Base-by-base conservation (phyloP, 2,113 vertebrate species). In the Sylvietta virens region DNA sequence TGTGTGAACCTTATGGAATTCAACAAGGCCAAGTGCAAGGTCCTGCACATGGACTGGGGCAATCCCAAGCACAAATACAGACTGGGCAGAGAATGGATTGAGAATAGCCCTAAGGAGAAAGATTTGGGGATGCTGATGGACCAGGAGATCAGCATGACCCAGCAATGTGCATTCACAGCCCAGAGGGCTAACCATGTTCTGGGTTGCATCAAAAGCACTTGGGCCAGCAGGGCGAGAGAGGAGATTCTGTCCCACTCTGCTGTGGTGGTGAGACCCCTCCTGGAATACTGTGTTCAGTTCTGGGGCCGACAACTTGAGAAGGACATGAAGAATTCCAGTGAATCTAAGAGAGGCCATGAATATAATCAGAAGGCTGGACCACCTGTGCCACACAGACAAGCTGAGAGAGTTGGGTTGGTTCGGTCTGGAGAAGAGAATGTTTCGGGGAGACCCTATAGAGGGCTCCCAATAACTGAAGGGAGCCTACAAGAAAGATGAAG, bases 141-240 rank as follows among this genome's bases (percentile, higher is more conserved):
- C 30, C 30, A 64, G 27, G 33, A 37, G 9, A 28, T 44, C 11
- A 15, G 8, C 4, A 3, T 15, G 26, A 44, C 19, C n/a, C 30
- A 45, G n/a, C 13, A 70, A n/a, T 23, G 26, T 40, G 4, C 22
- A 48, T 16, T 33, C 8, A 40, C 22, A 72, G 30, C 11, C 17
- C 30, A 31, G 53, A 71, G 19, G 27, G 14, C 17, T 15, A 50
- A 15, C 6, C 4, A 2, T 31, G 11, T 9, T 35, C 18, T 33
- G 31, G 35, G 15, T 21, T 64, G 13, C 31, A 56, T 35, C 42
- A 80, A 31, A 65, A 65, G 14, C 37, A 31, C 14, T 1, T 9
- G 15, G 85, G 31, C 6, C 5, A 11, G 31, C 31, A 72, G 44
- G 42, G 8, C 0, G 0, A 71, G 58, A 31, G 27, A 72, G 11